Conservation (phyloP, 37 sponge, comb jelly and placozoan genomes). For the Spongia lamella region DNA sequence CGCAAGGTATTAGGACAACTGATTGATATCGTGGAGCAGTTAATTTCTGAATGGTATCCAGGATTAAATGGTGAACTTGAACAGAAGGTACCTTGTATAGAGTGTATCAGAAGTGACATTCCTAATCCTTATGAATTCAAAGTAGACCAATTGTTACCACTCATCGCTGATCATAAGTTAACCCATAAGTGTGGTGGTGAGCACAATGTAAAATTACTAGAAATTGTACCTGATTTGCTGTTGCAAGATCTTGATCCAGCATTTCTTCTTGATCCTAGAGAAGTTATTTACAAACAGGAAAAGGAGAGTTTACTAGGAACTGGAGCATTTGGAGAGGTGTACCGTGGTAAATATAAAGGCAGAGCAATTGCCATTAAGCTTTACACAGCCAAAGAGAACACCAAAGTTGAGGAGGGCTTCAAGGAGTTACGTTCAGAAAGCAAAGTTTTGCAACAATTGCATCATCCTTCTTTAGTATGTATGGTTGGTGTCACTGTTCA, state of each 20-base stretch:
- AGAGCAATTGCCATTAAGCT: constrained; percentile 77
- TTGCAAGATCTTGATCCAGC: constrained; percentile 47
- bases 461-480: constrained; percentile 33
- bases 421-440: constrained; percentile 21
- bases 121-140: constrained; percentile 48
- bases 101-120: constrained; percentile 44
- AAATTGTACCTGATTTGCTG: constrained; percentile 84
- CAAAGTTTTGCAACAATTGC: constrained; percentile 22
- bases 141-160: constrained; percentile 29
- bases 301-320: constrained; percentile 1
- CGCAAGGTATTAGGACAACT: constrained; percentile 55
- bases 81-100: constrained; percentile 57
- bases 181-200: constrained; percentile 40
- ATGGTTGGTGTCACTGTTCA: constrained; percentile 39
- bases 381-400: constrained; percentile 9
- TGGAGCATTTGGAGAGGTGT: constrained; percentile 21
- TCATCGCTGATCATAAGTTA: constrained; percentile 26
- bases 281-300: too few relatives aligned
- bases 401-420: constrained; percentile 5
- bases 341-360: constrained; percentile 10
- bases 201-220: constrained; percentile 40
- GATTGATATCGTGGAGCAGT: constrained; percentile 47
- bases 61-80: constrained; percentile 26
- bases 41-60: constrained; percentile 71
- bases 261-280: too few relatives aligned